Percentiles rank a stretch among this genome's conserved stretches.
Evolutionary conservation across 2,113 vertebrate genomes (phyloP).

Genomic region (Phyllopteryx taeniolatus): DNA sequence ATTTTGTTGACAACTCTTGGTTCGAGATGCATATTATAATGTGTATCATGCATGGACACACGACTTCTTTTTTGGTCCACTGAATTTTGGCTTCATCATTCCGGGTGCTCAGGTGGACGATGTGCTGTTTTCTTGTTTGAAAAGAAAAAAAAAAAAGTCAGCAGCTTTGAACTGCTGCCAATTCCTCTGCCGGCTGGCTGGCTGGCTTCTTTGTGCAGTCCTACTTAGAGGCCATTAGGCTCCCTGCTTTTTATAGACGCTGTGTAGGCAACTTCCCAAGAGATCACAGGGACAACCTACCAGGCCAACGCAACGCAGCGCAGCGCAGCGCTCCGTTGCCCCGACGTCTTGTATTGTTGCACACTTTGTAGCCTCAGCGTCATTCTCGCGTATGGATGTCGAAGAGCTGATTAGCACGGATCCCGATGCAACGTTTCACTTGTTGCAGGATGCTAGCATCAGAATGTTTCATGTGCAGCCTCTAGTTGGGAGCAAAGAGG

Average conservation of each 20-base stretch:
- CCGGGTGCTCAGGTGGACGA: slow-evolving; percentile 26
- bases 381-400: not conserved
- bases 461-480: too few species aligned
- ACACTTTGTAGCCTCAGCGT: not conserved
- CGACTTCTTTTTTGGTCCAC: slow-evolving; percentile 36
- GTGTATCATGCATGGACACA: too few species aligned
- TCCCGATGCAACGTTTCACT: not conserved
- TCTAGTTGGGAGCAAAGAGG: too few species aligned
- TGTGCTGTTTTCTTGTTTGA: slow-evolving; percentile 38
- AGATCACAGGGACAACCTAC: slow-evolving; percentile 35
- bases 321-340: slow-evolving; percentile 14
- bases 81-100: slow-evolving; percentile 34
- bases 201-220: slow-evolving; percentile 41
- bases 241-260: slow-evolving; percentile 60
- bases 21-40: too few species aligned
- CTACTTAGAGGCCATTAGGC: slow-evolving; percentile 57
- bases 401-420: not conserved
- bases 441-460: too few species aligned
- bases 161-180: slow-evolving; percentile 52
- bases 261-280: slow-evolving; percentile 46
- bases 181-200: slow-evolving; percentile 31
- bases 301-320: slow-evolving; percentile 13
- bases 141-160: slow-evolving; percentile 26
- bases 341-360: not conserved
- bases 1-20: slow-evolving; percentile 36